Percentiles rank a stretch among this genome's conserved stretches.
These are phyloP conservation scores for Papilio aristodemus DNA, from an alignment of 1,140 invertebrate genomes.

Conservation along the genomic window DNA sequence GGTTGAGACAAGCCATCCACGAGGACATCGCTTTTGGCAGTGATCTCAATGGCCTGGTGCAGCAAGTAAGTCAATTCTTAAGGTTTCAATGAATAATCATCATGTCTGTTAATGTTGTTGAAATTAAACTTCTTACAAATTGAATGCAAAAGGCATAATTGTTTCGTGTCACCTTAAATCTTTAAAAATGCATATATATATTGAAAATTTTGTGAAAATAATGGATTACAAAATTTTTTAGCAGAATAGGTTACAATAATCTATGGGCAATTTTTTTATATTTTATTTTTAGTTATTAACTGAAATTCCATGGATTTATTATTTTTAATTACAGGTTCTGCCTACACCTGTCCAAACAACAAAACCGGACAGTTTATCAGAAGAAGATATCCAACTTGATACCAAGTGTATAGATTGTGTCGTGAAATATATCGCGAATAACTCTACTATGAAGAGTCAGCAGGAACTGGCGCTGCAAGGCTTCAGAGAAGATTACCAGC, in stretches of 20 bases:
- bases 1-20: slow-evolving; percentile 82
- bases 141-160: background rate
- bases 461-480: slow-evolving; percentile 84
- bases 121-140: background rate
- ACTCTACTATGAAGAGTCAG: slow-evolving; percentile 82
- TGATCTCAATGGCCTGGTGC: slow-evolving; percentile 61
- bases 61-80: slow-evolving; percentile 44
- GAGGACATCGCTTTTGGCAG: slow-evolving; percentile 70
- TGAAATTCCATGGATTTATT: too few relatives aligned
- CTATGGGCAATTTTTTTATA: too few relatives aligned
- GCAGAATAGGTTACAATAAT: too few relatives aligned
- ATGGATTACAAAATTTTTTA: too few relatives aligned
- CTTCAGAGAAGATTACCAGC: slow-evolving; percentile 83
- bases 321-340: slow-evolving; percentile 53
- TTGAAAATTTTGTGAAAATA: too few relatives aligned
- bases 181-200: too few relatives aligned
- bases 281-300: too few relatives aligned
- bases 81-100: background rate
- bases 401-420: slow-evolving; percentile 81
- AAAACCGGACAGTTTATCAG: slow-evolving; percentile 51
- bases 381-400: slow-evolving; percentile 63
- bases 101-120: too few relatives aligned
- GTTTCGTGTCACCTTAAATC: too few relatives aligned
- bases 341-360: slow-evolving; percentile 59
- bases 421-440: slow-evolving; percentile 82